Base-by-base conservation (phyloP, 2,113 vertebrate genomes). In the Forbesichthys agassizii region DNA sequence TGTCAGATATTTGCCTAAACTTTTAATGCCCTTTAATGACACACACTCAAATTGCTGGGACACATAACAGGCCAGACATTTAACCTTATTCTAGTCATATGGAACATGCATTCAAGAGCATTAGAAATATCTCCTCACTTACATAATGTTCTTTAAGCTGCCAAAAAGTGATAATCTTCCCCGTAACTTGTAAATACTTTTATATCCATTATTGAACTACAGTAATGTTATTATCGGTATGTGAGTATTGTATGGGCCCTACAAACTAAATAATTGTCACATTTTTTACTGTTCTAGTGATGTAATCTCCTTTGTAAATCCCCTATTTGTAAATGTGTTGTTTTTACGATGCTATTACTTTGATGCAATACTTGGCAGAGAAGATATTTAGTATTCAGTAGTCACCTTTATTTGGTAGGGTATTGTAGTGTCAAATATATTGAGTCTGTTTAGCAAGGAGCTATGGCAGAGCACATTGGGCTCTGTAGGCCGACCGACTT, bases 1-100 rank as follows among this genome's bases (percentile, higher is more conserved):
- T 83, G 62, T 77, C 54, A 83, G 84, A 84, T 91, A 91, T 92
- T 92, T 92, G 83, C 74, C 84, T 87, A 87, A 91, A 91, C 88
- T 88, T 81, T 74, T 60, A 59, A 66, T 88, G 84, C 84, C 87
- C 89, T 84, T 84, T 90, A 91, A 92, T 90, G 68, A 68, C 64
- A 66, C 51, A 64, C 52, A 59, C 54, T 61, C 55, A 63, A 16
- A 62, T 42, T 69, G 54, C 63, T 58, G 60, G 63, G 48, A 84
- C 36, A 66, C 88, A 91, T 91, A 81, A 89, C 55, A 88, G 65
- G 48, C 47, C 67, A 64, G 51, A 33, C 63, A 53, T 58, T 14
- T 20, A 61, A 48, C 54, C 60, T 82, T 48, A 74, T 66, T 71
- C 61, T 47, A 48, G 55, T 74, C 52, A 83, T 59, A 64, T 46